Evolutionary conservation across 2,888 invertebrate genomes (phyloP).

Genomic region (Hemithea aestivaria): DNA sequence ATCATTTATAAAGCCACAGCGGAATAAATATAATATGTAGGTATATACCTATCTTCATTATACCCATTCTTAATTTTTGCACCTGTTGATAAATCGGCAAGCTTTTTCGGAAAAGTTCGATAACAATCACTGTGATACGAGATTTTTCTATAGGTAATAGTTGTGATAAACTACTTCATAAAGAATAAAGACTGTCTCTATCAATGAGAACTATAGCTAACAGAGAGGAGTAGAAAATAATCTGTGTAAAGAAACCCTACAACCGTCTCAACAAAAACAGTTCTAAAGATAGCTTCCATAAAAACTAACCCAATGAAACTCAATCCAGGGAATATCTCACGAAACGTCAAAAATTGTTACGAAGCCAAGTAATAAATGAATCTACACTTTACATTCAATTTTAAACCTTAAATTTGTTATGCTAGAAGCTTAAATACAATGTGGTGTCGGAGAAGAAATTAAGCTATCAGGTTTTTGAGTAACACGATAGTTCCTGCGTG

Average conservation of each 20-base stretch:
- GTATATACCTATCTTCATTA: too few relatives aligned
- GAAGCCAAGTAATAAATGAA: conserved; percentile 30
- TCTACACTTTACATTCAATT: neutral
- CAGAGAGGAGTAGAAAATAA: too few relatives aligned
- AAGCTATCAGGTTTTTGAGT: conserved; percentile 48
- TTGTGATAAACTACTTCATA: too few relatives aligned
- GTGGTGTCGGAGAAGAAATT: conserved; percentile 31
- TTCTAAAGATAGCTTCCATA: conserved; percentile 29
- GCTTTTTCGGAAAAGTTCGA: too few relatives aligned
- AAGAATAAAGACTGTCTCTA: too few relatives aligned
- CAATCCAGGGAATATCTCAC: conserved; percentile 40
- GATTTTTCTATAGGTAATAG: too few relatives aligned
- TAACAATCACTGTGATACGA: too few relatives aligned
- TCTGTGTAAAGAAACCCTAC: conserved; percentile 27
- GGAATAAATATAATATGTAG: too few relatives aligned
- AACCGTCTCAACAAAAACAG: conserved; percentile 21
- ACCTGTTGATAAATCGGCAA: too few relatives aligned
- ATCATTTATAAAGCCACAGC: too few relatives aligned
- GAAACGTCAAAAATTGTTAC: conserved; percentile 45
- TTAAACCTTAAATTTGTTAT: neutral
- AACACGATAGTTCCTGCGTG: conserved; percentile 51
- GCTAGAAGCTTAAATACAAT: conserved; percentile 27
- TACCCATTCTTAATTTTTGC: too few relatives aligned
- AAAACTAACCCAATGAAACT: conserved; percentile 34
- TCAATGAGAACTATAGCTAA: too few relatives aligned